phyloP scores from a whole-genome alignment of 2,113 vertebrate genomes.

The Antechinus flavipes region DNA sequence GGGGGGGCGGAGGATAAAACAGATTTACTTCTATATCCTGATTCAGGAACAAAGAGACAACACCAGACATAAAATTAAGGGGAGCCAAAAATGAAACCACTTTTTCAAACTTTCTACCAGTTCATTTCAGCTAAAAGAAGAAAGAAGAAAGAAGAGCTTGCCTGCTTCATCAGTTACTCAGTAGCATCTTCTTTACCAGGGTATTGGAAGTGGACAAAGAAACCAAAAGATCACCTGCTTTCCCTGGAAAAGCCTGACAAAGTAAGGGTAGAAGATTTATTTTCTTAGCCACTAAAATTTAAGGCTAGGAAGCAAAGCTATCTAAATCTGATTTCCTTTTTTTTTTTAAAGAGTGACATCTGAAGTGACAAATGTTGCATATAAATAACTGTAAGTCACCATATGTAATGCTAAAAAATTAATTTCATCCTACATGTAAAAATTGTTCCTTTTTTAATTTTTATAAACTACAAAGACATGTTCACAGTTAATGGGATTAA shows the following conservation, averaged over 20 bases:
- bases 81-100: conserved; percentile 34
- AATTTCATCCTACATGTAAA: not conserved
- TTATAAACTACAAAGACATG: not conserved
- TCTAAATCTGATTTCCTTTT: conserved; percentile 32
- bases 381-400: conserved; percentile 24
- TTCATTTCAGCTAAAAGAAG: conserved; percentile 14
- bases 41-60: not conserved
- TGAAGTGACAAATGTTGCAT: not conserved
- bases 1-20: not conserved
- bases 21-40: conserved; percentile 4
- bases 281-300: conserved; percentile 15
- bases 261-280: conserved; percentile 8
- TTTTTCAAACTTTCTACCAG: conserved; percentile 13
- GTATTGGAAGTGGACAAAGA: conserved; percentile 4
- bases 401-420: not conserved
- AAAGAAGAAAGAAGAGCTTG: conserved; percentile 35
- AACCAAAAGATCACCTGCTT: conserved; percentile 14
- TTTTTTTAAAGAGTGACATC: not conserved
- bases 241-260: not conserved
- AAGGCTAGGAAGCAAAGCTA: not conserved
- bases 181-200: conserved; percentile 12
- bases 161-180: conserved; percentile 51
- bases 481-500: not conserved
- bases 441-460: not conserved
- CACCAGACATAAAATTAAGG: conserved; percentile 13